Evolutionary conservation across 92 coral and sea anemone genomes (phyloP).

Genomic region (Palythoa grandis): DNA sequence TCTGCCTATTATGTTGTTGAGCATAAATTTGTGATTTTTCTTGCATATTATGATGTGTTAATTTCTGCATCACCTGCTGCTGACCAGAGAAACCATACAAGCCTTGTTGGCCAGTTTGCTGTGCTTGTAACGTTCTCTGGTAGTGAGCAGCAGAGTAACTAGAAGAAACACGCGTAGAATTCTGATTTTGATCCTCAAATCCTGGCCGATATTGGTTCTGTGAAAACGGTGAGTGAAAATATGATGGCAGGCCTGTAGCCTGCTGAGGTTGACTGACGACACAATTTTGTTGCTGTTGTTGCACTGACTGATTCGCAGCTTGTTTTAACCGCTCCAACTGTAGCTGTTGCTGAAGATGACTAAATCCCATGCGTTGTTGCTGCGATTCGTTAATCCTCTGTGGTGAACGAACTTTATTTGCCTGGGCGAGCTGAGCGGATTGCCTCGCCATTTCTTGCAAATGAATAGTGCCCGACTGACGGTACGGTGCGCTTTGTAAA

Average conservation of each 20-base stretch:
- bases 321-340: conserved; percentile 48
- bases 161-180: conserved; percentile 22
- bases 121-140: conserved; percentile 41
- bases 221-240: conserved; percentile 29
- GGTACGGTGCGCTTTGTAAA: conserved; percentile 42
- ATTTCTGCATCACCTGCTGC: conserved; percentile 45
- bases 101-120: conserved; percentile 56
- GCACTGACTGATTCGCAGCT: conserved; percentile 55
- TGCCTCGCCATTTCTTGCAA: conserved; percentile 85
- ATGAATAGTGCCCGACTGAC: conserved; percentile 66
- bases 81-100: conserved; percentile 57
- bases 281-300: conserved; percentile 48
- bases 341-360: conserved; percentile 44
- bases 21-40: conserved; percentile 54
- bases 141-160: conserved; percentile 24
- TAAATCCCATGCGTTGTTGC: conserved; percentile 28
- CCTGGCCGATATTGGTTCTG: conserved; percentile 47
- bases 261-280: conserved; percentile 38
- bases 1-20: conserved; percentile 49
- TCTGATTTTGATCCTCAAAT: conserved; percentile 31
- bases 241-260: conserved; percentile 3
- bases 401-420: conserved; percentile 48
- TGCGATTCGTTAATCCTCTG: conserved; percentile 36
- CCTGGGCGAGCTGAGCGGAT: conserved; percentile 66
- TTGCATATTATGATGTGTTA: conserved; percentile 49